Base-by-base conservation (phyloP, 64 coral and sea anemone genomes). In the Montipora efflorescens region DNA sequence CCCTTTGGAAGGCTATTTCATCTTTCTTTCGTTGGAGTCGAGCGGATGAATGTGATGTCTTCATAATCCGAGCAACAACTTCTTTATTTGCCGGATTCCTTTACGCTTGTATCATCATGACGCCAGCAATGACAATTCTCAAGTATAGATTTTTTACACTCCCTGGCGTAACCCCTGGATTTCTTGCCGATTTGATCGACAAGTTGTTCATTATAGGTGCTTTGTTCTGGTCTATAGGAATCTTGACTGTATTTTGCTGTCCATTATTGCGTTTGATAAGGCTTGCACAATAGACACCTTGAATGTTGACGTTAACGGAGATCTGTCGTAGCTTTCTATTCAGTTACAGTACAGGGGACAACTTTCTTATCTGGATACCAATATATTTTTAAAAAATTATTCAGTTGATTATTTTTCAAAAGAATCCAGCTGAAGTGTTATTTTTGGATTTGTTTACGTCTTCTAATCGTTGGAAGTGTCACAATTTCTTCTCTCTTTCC, bases 11-110 rank as follows among this genome's bases (percentile, higher is more conserved):
- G 69, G 97, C 91, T 8, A 93, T 93, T 75, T 95, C 93, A 19
- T 92, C 90, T 7, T 95, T 98, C 79, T 98, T 98, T 82, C 92
- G 97, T 82, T 98, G 94, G 91, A 93, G 93, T 52, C 91, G 97
- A 5, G 81, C 82, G n/a, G 97, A 95, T 6, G 91, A 96, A 44
- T 95, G 94, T 51, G 95, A 98, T 46, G 67, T 98, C 3, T 98
- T 98, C 16, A 81, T 93, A 8, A 88, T 98, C 36, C 76, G 97
- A 13, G 91, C 97, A 5, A 16, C 91, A 47, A 92, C 94, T 8
- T 98, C 97, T 8, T 76, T 98, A 3, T 98, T 98, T 89, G 97
- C 97, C 8, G 97, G 94, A 1, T 95, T 95, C 20, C 75, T 98
- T 23, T 98, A 98, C 48, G 88, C 89, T 51, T 90, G 87, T 49